These are phyloP conservation scores for Procavia capensis DNA, from an alignment of 2,113 vertebrate species.

Conservation along the genomic window DNA sequence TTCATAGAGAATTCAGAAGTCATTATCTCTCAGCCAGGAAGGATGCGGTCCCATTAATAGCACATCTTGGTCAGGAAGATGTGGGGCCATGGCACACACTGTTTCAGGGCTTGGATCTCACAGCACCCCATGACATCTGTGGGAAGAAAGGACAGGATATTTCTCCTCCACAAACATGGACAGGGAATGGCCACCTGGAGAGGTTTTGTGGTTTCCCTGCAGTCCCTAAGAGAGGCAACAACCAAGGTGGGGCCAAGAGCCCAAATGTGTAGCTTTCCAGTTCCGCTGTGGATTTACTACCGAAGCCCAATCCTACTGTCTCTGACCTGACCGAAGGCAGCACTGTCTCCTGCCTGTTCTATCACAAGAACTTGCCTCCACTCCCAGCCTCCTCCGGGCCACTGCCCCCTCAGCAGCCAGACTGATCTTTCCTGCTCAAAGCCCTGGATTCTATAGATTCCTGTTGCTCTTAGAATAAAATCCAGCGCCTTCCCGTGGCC, in stretches of 20 bases:
- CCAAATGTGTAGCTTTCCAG: background rate
- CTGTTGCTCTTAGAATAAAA: background rate
- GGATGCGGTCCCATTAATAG: background rate
- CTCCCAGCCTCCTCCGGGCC: background rate
- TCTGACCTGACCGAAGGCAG: background rate
- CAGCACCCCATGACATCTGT: background rate
- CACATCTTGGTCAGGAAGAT: background rate
- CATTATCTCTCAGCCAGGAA: background rate
- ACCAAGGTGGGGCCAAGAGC: background rate
- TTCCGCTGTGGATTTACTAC: background rate
- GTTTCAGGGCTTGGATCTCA: background rate
- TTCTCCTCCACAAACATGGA: background rate
- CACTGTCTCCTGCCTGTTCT: background rate
- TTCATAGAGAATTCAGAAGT: background rate
- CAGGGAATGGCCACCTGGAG: background rate
- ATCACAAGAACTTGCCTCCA: background rate
- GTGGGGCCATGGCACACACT: background rate
- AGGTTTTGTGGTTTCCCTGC: background rate
- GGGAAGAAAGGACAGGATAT: background rate
- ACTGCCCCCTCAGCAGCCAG: background rate
- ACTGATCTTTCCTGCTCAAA: background rate
- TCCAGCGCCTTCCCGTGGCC: background rate
- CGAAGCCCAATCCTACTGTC: background rate
- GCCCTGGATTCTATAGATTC: background rate
- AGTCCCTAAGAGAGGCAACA: background rate